Evolutionary conservation across 2,797 vertebrate species (phyloP), one percentile per base, ranked within the genome.

Genomic region (Amphiprion clarkii): DNA sequence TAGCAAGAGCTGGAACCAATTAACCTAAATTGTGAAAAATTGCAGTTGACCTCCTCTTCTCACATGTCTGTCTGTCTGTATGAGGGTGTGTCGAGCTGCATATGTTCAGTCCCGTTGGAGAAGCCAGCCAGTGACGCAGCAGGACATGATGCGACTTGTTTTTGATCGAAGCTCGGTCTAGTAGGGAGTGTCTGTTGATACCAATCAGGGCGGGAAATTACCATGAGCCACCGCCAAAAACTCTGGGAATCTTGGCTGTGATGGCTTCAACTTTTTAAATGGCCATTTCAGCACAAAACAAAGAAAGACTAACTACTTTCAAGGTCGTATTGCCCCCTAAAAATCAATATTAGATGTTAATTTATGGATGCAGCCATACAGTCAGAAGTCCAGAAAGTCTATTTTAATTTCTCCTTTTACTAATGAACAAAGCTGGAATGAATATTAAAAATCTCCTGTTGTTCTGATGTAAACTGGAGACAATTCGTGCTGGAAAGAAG

Each of bases 131-230:
- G 2, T 68, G 73, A 84, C 2, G 33, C 60, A 62, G 71, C 53
- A 0, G 53, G 73, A 72, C 89, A 83, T 56, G 87, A 86, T 21
- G n/a, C 0, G 74, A 80, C 92, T 84, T 84, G 86, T 78, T 60
- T 69, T 52, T 71, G 58, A 84, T 70, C 3, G 16, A 55, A 69
- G 59, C 63, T 23, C 61, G 19, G 19, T 69, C 29, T 14, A 33
- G 46, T 2, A 53, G 61, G 80, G 79, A 76, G 79, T 78, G 83
- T 48, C 74, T 81, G 74, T 66, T 74, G 71, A 85, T 80, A 71
- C 48, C 48, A 52, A 71, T 83, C 83, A 72, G 62, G 67, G 36
- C 31, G 75, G 78, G 76, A 79, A 75, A 78, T 58, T 44, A 78
- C 74, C 69, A 23, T 0, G 3, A 83, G 27, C 16, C 62, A 12